Percentiles rank a stretch among this genome's conserved stretches.
phyloP scores from a whole-genome alignment of 37 sponge, comb jelly and placozoan species.

The Aplysina aerophoba region DNA sequence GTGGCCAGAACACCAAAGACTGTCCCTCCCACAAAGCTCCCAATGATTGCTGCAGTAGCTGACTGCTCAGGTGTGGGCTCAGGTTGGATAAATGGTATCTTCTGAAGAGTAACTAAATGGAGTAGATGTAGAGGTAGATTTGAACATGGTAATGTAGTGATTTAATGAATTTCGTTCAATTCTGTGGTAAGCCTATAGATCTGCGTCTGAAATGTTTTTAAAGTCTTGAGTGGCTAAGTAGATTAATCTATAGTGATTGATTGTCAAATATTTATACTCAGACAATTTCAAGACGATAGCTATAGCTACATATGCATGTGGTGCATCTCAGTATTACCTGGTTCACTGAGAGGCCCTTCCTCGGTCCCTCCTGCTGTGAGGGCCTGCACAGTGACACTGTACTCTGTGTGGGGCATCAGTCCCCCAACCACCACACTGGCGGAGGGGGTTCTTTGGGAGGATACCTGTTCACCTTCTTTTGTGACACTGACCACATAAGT shows the following conservation, averaged over 20 bases:
- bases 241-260: neutral
- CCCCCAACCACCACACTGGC: neutral
- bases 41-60: no score
- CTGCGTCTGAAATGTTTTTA: no score
- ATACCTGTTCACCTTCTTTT: neutral
- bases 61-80: no score
- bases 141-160: no score
- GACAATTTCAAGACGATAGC: no score
- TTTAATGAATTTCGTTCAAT: no score
- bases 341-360: neutral
- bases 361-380: neutral
- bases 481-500: neutral
- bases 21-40: neutral
- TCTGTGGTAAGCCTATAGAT: no score
- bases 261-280: no score
- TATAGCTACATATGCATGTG: neutral
- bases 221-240: neutral
- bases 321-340: neutral
- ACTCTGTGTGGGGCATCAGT: neutral
- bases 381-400: slow-evolving; percentile 4
- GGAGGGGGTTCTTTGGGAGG: neutral
- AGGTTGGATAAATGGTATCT: no score
- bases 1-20: neutral
- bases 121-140: no score
- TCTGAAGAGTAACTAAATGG: no score